Evolutionary conservation across 30 jellyfish, hydroid and myxozoan species (phyloP), one percentile per base, ranked within the genome.

Genomic region (Hydractinia echinata): DNA sequence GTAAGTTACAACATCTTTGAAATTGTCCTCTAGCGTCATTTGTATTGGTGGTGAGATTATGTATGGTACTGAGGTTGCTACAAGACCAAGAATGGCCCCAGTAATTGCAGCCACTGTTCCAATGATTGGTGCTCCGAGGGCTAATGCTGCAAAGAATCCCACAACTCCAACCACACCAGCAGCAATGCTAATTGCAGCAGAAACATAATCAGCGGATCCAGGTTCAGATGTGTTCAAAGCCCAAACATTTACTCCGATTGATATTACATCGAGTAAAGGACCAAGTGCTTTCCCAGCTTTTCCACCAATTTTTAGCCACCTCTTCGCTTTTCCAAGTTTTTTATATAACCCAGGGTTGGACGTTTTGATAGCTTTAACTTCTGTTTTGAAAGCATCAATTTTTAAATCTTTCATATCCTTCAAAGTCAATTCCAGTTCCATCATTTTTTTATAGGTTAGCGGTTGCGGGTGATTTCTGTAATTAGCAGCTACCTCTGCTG

Each of bases 1-100:
- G 44, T 30, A 30, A 30, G 44, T 30, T 30, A 30, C 44, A 30
- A 30, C 44, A 30, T 30, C 44, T 30, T 30, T 30, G 44, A 30
- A 30, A 0, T 30, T 30, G 44, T 30, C 44, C 44, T 30, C 44
- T 30, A 30, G 44, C 44, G 44, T 2, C 44, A 30, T 30, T 30
- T 30, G 44, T 30, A 30, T 30, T 30, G 44, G 44, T 30, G 44
- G 1, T 0, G 44, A 30, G 2, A 30, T 30, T 2, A 30, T 30
- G 44, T 30, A 30, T 30, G 44, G 44, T 30, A 81, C 71, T 39
- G 66, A 55, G 16, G 89, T 81, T 19, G 89, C 83, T 7, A 61
- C 84, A 7, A 81, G 66, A 30, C 70, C 89, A 13, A 81, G 83
- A 53, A 67, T 83, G 6, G 54, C 54, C 19, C 74, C 84, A 7